Evolutionary conservation across 2,888 invertebrate genomes (phyloP).

Genomic region (Phragmatobia fuliginosa): DNA sequence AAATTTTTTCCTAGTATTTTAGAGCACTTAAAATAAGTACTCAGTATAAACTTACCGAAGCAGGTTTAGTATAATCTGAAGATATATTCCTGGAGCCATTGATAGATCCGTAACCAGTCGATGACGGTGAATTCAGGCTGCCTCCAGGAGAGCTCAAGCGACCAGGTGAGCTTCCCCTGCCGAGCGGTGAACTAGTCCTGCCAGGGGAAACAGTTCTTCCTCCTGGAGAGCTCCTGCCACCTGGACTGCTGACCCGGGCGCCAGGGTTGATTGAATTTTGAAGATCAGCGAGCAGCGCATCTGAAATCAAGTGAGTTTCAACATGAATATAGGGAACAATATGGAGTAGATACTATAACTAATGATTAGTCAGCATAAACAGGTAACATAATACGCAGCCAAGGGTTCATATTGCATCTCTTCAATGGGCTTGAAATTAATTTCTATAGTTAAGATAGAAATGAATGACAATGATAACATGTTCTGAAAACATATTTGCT

Average conservation of each 20-base stretch:
- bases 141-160: constrained; percentile 80
- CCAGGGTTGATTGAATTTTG: constrained; percentile 95
- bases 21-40: neutral
- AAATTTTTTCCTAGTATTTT: neutral
- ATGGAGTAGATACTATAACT: neutral
- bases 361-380: neutral
- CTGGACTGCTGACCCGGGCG: constrained; percentile 80
- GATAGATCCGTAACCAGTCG: constrained; percentile 93
- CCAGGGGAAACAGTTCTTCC: constrained; percentile 65
- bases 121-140: constrained; percentile 83
- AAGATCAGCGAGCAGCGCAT: constrained; percentile 97
- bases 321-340: constrained; percentile 12
- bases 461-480: neutral
- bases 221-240: constrained; percentile 83
- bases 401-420: neutral
- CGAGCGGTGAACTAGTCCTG: constrained; percentile 69
- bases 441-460: neutral
- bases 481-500: neutral
- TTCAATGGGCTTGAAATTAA: neutral
- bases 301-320: constrained; percentile 86
- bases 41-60: constrained; percentile 85
- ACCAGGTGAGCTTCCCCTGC: constrained; percentile 85
- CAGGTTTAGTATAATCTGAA: constrained; percentile 84
- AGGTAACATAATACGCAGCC: neutral
- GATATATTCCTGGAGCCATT: constrained; percentile 88